phyloP scores from a whole-genome alignment of 2,113 vertebrate genomes.

The Sminthopsis crassicaudata region DNA sequence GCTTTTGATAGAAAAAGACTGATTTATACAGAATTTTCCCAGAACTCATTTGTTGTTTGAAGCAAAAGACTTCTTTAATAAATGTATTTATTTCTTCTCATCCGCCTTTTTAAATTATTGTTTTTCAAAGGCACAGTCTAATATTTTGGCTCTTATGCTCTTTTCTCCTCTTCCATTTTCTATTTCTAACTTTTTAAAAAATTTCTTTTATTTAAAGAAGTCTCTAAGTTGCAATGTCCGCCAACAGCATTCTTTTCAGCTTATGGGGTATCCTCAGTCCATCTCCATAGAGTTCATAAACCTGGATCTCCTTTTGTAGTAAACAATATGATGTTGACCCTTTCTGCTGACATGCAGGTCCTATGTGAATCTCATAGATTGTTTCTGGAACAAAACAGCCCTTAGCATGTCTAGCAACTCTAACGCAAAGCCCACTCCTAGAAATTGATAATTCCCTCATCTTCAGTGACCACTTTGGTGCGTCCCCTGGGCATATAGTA shows the following conservation, averaged over 20 bases:
- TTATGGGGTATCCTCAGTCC: background rate
- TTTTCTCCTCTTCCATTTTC: constrained; percentile 16
- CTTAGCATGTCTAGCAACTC: background rate
- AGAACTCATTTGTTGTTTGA: background rate
- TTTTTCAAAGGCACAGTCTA: background rate
- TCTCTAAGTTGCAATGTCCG: background rate
- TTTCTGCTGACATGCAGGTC: background rate
- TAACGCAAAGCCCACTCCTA: background rate
- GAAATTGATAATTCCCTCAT: background rate
- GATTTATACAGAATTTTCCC: background rate
- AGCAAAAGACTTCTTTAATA: constrained; percentile 15
- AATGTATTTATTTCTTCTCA: constrained; percentile 3
- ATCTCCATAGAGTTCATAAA: background rate
- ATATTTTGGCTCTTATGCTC: background rate
- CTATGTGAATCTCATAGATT: constrained; percentile 37
- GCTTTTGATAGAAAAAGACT: constrained; percentile 20
- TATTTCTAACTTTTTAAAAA: constrained; percentile 12
- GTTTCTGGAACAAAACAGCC: constrained; percentile 43
- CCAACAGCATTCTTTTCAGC: background rate
- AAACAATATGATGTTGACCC: background rate
- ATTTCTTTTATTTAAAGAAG: background rate
- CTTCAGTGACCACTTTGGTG: constrained; percentile 39
- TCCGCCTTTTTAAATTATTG: constrained; percentile 37
- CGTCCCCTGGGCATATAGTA: background rate
- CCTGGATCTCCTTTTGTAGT: constrained; percentile 43